Base-by-base conservation (phyloP, 2,113 vertebrate species). In the Megalops atlanticus region DNA sequence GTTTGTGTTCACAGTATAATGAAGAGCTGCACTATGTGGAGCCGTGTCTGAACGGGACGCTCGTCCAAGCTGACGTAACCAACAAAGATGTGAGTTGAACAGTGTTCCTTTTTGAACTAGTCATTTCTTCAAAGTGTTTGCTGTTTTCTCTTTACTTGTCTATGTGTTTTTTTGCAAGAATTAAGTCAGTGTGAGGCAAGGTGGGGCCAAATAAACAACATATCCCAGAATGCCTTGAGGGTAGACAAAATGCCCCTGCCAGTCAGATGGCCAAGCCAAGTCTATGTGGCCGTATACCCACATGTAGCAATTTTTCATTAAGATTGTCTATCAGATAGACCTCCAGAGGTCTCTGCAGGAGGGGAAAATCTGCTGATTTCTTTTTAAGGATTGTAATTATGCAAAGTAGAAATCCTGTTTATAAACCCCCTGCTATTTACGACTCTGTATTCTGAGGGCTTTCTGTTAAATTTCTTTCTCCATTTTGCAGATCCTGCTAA, bases 11-110 rank as follows among this genome's bases (percentile, higher is more conserved):
- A 1, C 89, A 99, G 98, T 99, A 99, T 89, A 99, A 99, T 35
- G 96, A 99, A 89, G 95, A 98, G 64, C 87, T 99, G 69, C 98
- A 96, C 86, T 99, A 99, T 0, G 98, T 99, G 82, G 98, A 99
- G 77, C 95, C 98, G 0, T 99, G 98, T 81, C 88, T 99, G 85
- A 99, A 99, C 80, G 96, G 96, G 87, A 99, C 98, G 0, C 89
- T 99, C 92, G 97, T 99, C 82, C 98, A 99, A 91, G 98, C 98
- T 2, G 98, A 99, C 82, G 92, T 97, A 88, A 95, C 96, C 86
- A 99, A 99, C 93, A 98, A 99, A 94, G 96, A 99, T 93, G 98
- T 99, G 92, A 95, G 96, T 90, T 54, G 11, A 35, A 64, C 0
- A 1, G 33, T 43, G 18, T 41, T 1, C 15, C 33, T 7, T 52